A percentile compares a stretch with the other conserved stretches of the same genome.
These are phyloP conservation scores for Cyanocitta stelleri DNA, from an alignment of 2,113 vertebrate genomes.

Conservation along the genomic window DNA sequence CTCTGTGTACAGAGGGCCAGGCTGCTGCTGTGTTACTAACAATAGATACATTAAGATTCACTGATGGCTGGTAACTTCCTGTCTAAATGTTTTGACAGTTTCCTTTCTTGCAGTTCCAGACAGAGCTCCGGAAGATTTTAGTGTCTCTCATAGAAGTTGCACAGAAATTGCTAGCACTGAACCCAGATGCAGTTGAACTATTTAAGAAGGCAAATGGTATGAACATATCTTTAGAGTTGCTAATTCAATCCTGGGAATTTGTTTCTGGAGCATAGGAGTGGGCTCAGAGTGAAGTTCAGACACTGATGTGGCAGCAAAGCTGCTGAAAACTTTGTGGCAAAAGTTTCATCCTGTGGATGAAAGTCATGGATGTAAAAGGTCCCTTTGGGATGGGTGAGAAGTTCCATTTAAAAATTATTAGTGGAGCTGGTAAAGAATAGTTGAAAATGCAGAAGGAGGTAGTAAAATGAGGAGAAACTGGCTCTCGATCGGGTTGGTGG, in stretches of 20 bases:
- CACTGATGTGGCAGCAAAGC: not conserved
- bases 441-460: not conserved
- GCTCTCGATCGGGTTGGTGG: not conserved
- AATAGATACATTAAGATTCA: not conserved
- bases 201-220: constrained; percentile 97
- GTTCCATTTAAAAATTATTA: not conserved
- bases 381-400: not conserved
- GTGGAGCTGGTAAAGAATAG: not conserved
- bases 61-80: not conserved
- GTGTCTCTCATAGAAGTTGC: constrained; percentile 97
- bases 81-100: constrained; percentile 46
- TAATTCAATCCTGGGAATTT: not conserved
- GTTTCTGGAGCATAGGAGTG: not conserved
- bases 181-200: constrained; percentile 95
- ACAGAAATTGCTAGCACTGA: constrained; percentile 93
- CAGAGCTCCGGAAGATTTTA: constrained; percentile 94
- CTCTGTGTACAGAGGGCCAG: not conserved
- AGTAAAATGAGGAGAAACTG: not conserved
- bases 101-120: constrained; percentile 87
- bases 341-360: not conserved
- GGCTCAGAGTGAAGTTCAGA: not conserved
- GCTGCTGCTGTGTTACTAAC: not conserved
- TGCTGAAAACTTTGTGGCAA: not conserved
- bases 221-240: not conserved
- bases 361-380: not conserved